A percentile compares a stretch with the other conserved stretches of the same genome.
These are phyloP conservation scores for Spatula clypeata DNA, from an alignment of 2,797 vertebrate species.

Conservation along the genomic window DNA sequence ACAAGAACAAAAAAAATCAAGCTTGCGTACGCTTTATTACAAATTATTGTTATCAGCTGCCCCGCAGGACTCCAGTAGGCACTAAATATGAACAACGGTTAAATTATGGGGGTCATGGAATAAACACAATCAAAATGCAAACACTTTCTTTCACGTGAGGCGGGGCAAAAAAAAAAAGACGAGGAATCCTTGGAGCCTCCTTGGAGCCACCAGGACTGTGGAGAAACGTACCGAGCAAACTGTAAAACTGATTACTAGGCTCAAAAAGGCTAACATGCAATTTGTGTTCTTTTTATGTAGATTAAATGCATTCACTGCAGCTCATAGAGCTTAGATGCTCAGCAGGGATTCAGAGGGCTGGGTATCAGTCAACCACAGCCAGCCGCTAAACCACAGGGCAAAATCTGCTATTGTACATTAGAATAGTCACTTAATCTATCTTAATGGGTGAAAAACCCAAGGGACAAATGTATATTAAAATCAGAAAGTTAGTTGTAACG, in stretches of 20 bases:
- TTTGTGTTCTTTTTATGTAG: slow-evolving; percentile 89
- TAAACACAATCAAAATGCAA: slow-evolving; percentile 83
- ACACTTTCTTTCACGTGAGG: slow-evolving; percentile 76
- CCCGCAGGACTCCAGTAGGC: slow-evolving; percentile 79
- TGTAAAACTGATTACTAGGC: slow-evolving; percentile 80
- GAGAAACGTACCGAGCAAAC: slow-evolving; percentile 72
- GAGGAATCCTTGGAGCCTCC: slow-evolving; percentile 74
- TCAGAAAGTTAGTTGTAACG: slow-evolving; percentile 74
- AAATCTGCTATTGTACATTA: slow-evolving; percentile 85
- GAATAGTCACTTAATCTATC: slow-evolving; percentile 86
- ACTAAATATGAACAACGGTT: slow-evolving; percentile 83
- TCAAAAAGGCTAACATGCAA: slow-evolving; percentile 84
- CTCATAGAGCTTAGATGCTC: slow-evolving; percentile 85
- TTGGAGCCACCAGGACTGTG: slow-evolving; percentile 67
- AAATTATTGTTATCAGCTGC: slow-evolving; percentile 86
- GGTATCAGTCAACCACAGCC: slow-evolving; percentile 88
- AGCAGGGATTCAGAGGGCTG: slow-evolving; percentile 86
- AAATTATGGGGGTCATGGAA: slow-evolving; percentile 82
- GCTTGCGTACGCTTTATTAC: slow-evolving; percentile 58
- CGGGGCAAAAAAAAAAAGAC: background rate
- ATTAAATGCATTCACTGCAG: slow-evolving; percentile 87
- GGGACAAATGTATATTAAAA: slow-evolving; percentile 82
- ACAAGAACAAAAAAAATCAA: slow-evolving; percentile 51
- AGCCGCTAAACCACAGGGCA: slow-evolving; percentile 84
- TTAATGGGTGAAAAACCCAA: slow-evolving; percentile 83